phyloP scores from a whole-genome alignment of 1,140 invertebrate genomes.

The Drosophila arizonae region DNA sequence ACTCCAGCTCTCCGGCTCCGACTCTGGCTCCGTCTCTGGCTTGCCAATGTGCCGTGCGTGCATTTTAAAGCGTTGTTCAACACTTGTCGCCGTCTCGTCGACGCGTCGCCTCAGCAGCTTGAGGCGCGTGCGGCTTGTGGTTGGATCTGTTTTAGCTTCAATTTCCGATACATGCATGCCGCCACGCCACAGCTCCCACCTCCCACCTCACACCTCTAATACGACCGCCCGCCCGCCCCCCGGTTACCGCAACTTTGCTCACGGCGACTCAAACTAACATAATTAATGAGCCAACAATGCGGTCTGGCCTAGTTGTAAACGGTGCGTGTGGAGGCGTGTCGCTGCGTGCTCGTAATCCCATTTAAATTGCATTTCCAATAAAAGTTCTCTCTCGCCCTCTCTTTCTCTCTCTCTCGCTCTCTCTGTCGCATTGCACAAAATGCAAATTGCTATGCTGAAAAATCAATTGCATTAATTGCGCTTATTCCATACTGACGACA shows the following conservation, averaged over 20 bases:
- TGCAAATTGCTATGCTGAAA: slow-evolving; percentile 43
- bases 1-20: neutral
- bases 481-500: slow-evolving; percentile 25
- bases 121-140: slow-evolving; percentile 37
- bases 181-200: slow-evolving; percentile 20
- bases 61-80: slow-evolving; percentile 56
- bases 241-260: slow-evolving; percentile 6
- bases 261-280: slow-evolving; percentile 60
- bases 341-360: slow-evolving; percentile 36
- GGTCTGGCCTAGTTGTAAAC: slow-evolving; percentile 15
- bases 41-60: slow-evolving; percentile 14
- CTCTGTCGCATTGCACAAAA: slow-evolving; percentile 11
- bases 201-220: no score
- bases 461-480: slow-evolving; percentile 62
- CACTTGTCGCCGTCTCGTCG: slow-evolving; percentile 43
- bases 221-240: neutral
- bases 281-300: slow-evolving; percentile 64
- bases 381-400: slow-evolving; percentile 1
- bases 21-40: neutral
- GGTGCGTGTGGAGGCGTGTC: slow-evolving; percentile 31
- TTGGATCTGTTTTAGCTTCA: slow-evolving; percentile 52
- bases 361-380: slow-evolving; percentile 59
- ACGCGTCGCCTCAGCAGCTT: neutral
- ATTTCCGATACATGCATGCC: slow-evolving; percentile 62
- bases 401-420: no score